These are phyloP conservation scores for Hemibagrus guttatus DNA, from an alignment of 2,797 vertebrate species.

Conservation along the genomic window DNA sequence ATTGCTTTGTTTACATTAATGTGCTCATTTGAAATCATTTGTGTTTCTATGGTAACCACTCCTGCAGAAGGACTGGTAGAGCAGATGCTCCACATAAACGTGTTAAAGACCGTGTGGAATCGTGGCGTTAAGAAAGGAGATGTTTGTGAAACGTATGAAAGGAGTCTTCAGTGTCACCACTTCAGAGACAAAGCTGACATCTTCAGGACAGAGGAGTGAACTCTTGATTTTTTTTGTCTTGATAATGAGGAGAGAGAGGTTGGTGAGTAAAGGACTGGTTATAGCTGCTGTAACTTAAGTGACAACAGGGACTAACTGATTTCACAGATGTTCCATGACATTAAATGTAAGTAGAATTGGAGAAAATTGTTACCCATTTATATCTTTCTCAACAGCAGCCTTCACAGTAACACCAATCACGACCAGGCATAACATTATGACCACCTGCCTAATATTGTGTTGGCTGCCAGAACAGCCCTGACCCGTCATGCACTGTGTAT, in stretches of 20 bases:
- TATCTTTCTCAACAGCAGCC: too few relatives aligned
- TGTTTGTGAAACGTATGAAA: not conserved
- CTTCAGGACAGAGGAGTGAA: not conserved
- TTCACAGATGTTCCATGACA: not conserved
- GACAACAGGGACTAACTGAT: not conserved
- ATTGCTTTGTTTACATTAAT: too few relatives aligned
- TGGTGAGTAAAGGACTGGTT: not conserved
- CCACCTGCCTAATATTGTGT: too few relatives aligned
- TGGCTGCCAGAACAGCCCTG: too few relatives aligned
- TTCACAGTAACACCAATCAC: too few relatives aligned
- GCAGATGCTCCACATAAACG: not conserved
- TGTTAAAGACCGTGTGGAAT: not conserved
- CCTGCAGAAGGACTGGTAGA: too few relatives aligned
- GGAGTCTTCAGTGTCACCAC: not conserved
- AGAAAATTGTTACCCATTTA: not conserved
- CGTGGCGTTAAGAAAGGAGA: not conserved
- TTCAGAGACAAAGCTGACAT: not conserved
- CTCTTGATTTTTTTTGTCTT: not conserved
- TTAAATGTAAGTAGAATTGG: not conserved
- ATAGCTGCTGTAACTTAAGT: not conserved
- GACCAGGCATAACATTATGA: too few relatives aligned
- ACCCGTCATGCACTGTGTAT: too few relatives aligned
- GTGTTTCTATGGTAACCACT: too few relatives aligned
- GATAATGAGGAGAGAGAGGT: not conserved
- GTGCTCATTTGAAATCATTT: too few relatives aligned